Evolutionary conservation across 2,797 vertebrate genomes (phyloP), one percentile per base, ranked within the genome.

Genomic region (Macropodus opercularis): DNA sequence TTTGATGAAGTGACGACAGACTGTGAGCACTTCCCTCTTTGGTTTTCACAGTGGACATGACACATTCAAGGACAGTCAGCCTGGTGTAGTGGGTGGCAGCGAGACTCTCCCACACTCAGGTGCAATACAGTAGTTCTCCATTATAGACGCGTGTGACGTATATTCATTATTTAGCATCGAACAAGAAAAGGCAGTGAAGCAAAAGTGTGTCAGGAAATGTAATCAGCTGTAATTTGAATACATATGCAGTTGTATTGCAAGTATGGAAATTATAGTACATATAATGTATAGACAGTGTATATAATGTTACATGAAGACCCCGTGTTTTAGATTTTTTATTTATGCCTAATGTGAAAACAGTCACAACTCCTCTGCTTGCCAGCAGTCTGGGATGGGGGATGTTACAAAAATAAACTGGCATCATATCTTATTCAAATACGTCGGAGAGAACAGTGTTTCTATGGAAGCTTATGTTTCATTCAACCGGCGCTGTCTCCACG

Each of bases 401-500:
- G 77, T 62, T 79, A 75, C 63, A 75, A 77, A 85, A 86, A 81
- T 86, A 87, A 81, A 80, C 77, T 74, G 69, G 76, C 80, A 79
- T 85, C 71, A 82, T 81, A 69, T 86, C 76, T 85, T 80, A 84
- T 87, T 85, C 80, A 87, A 80, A 85, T 61, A 75, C 74, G 84
- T 85, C 43, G 59, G 64, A 85, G 53, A 50, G 63, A 84, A 64
- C 6, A 21, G 36, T 71, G 72, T 60, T 59, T 72, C 62, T 57
- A 54, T 69, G 67, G 53, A 65, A 56, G 75, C 51, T 69, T 72
- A 62, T 68, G 62, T 74, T 65, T 63, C 57, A 77, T 50, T 70
- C 69, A 67, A 72, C 40, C 47, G 60, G 31, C 52, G 46, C 79
- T 76, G 73, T 58, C 59, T 72, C 63, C 27, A 64, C 4, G 63